Evolutionary conservation across 2,113 vertebrate species (phyloP).

Genomic region (Arothron firmamentum): DNA sequence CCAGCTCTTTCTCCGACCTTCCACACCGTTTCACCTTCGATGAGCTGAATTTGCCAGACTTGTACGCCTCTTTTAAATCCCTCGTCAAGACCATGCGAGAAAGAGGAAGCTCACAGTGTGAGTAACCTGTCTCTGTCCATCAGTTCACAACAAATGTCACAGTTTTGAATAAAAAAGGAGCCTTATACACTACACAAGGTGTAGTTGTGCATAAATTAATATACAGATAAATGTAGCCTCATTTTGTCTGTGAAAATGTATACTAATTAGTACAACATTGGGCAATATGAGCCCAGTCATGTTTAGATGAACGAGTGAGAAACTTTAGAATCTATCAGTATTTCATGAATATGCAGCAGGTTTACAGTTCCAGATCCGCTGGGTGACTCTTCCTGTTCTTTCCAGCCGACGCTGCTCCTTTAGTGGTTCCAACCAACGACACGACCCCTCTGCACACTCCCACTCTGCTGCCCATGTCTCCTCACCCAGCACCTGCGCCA

Average conservation of each 20-base stretch:
- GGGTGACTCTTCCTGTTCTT: slow-evolving; percentile 1
- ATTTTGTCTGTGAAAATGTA: too few species aligned
- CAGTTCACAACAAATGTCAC: too few species aligned
- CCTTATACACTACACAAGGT: too few species aligned
- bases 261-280: too few species aligned
- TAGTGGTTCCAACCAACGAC: slow-evolving; percentile 65
- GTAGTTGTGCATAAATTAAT: too few species aligned
- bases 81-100: slow-evolving; percentile 91
- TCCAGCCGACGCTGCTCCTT: slow-evolving; percentile 72
- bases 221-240: too few species aligned
- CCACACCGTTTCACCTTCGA: slow-evolving; percentile 90
- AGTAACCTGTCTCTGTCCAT: slow-evolving; percentile 55
- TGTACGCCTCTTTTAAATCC: slow-evolving; percentile 93
- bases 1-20: slow-evolving; percentile 75
- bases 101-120: slow-evolving; percentile 85
- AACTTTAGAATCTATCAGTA: too few species aligned
- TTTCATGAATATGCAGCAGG: too few species aligned
- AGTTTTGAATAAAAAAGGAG: too few species aligned
- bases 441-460: slow-evolving; percentile 85
- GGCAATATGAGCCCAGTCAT: too few species aligned
- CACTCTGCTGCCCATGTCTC: slow-evolving; percentile 75
- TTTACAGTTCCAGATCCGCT: too few species aligned
- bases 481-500: slow-evolving; percentile 37
- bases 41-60: slow-evolving; percentile 88
- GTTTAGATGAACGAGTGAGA: too few species aligned